Base-by-base conservation (phyloP, 2,797 vertebrate species). In the Alectoris magna region DNA sequence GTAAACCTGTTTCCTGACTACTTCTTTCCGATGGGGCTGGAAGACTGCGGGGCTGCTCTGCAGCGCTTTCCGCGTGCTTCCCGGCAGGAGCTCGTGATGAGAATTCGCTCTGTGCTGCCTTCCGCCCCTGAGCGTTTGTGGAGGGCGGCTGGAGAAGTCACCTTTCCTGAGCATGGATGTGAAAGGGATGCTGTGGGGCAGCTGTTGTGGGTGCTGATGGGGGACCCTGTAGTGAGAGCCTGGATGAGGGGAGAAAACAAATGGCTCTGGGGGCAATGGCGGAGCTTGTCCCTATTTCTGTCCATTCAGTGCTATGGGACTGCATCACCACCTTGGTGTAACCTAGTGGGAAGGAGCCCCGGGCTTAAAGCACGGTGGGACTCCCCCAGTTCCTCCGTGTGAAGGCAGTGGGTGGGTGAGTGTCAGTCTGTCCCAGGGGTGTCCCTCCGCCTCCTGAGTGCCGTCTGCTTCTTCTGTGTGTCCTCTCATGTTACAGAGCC, bases 401-500 rank as follows among this genome's bases (percentile, higher is more conserved):
- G 43, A 75, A 80, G 72, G 29, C 10, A 0, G 56, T 48, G 76
- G 13, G 43, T 84, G 83, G 43, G 64, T 7, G 8, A 81, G 49
- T 0, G 22, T 69, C 63, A 56, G 31, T 48, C 76, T 34, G 14
- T 78, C 77, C 88, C 9, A 23, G 86, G 86, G 86, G 60, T 14
- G 3, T 79, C 74, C 27, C 59, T 53, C 27, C 0, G 0, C 43
- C 86, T 88, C 88, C 59, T 0, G 0, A 49, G 59, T 10, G 74
- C 1, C 6, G 9, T 59, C 22, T n/a, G 8, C 22, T 59, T 59
- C 56, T 39, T 55, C 76, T 91, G 48, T 51, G 44, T 46, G 71
- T 91, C 86, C 71, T 93, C 94, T 95, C 92, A 82, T 66, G 60
- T 94, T 95, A 87, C 77, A 62, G 71, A 41, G 26, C 46, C 21